A percentile compares a stretch with the other conserved stretches of the same genome.
phyloP scores from a whole-genome alignment of 2,113 vertebrate species.

The Nannobrachium achirus region DNA sequence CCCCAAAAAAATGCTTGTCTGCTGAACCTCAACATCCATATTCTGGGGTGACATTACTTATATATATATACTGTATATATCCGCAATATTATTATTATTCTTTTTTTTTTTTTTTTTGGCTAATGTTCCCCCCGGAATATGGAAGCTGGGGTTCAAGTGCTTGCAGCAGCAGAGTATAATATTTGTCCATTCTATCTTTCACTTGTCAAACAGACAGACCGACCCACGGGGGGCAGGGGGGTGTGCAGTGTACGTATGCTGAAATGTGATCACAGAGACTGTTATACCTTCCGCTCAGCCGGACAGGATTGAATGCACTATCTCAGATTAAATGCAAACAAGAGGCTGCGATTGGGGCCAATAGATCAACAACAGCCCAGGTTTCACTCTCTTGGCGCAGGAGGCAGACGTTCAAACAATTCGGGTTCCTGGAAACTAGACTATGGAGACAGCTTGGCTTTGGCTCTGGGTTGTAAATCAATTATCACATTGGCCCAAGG shows the following conservation, averaged over 20 bases:
- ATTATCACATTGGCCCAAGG: too few species aligned
- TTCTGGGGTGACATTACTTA: too few species aligned
- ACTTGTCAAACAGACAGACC: not conserved
- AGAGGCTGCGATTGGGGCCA: constrained; percentile 5
- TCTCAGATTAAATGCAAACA: constrained; percentile 59
- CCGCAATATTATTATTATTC: too few species aligned
- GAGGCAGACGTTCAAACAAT: constrained; percentile 21
- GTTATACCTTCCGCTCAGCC: constrained; percentile 11
- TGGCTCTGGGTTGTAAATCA: constrained; percentile 25
- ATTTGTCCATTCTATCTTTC: not conserved
- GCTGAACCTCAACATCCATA: too few species aligned
- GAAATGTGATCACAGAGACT: not conserved
- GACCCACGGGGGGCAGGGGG: not conserved
- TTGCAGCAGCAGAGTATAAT: too few species aligned
- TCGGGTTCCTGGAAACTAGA: constrained; percentile 57
- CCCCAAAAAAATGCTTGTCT: too few species aligned
- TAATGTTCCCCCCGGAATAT: too few species aligned
- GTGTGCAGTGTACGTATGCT: not conserved
- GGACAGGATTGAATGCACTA: constrained; percentile 41
- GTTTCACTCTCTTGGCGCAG: constrained; percentile 40
- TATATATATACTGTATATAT: too few species aligned
- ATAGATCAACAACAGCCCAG: constrained; percentile 36
- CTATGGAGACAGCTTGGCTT: constrained; percentile 29
- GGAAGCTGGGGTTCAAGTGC: too few species aligned
- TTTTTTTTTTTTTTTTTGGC: too few species aligned